A percentile compares a stretch with the other conserved stretches of the same genome.
These are phyloP conservation scores for Hucho hucho DNA, from an alignment of 2,113 vertebrate genomes.

Conservation along the genomic window DNA sequence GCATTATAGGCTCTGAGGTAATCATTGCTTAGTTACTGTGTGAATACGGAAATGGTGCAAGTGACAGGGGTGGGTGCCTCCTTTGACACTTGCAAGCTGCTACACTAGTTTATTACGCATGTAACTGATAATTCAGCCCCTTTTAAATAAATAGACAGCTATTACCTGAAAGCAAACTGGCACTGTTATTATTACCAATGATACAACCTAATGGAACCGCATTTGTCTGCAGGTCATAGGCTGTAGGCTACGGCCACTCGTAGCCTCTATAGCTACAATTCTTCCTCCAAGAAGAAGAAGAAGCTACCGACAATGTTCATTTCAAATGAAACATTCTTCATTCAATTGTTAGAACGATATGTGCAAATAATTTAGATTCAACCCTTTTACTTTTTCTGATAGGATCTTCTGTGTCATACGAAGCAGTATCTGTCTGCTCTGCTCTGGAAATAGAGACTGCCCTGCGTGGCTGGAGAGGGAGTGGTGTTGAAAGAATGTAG, in stretches of 20 bases:
- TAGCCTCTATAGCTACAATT: not conserved
- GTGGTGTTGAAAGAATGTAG: slow-evolving; percentile 3
- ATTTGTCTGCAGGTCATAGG: not conserved
- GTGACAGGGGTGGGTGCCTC: not conserved
- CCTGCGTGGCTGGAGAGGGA: not conserved
- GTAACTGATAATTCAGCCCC: not conserved
- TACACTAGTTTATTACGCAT: not conserved
- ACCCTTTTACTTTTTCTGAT: too few relatives aligned
- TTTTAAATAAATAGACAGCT: not conserved
- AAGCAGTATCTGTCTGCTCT: too few relatives aligned
- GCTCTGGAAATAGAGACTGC: too few relatives aligned
- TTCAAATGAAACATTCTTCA: not conserved
- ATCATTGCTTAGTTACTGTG: not conserved
- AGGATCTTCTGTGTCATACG: too few relatives aligned
- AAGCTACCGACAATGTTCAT: not conserved
- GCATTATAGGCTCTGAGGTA: not conserved
- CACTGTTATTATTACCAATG: not conserved
- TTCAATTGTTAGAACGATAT: not conserved
- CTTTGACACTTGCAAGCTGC: not conserved
- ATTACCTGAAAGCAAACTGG: not conserved
- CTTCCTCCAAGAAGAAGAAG: not conserved
- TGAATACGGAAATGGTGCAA: slow-evolving; percentile 16
- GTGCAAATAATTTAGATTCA: too few relatives aligned
- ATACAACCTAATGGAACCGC: not conserved
- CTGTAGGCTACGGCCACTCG: not conserved